A percentile compares a stretch with the other conserved stretches of the same genome.
These are phyloP conservation scores for Maniola jurtina DNA, from an alignment of 1,140 invertebrate genomes.

Conservation along the genomic window DNA sequence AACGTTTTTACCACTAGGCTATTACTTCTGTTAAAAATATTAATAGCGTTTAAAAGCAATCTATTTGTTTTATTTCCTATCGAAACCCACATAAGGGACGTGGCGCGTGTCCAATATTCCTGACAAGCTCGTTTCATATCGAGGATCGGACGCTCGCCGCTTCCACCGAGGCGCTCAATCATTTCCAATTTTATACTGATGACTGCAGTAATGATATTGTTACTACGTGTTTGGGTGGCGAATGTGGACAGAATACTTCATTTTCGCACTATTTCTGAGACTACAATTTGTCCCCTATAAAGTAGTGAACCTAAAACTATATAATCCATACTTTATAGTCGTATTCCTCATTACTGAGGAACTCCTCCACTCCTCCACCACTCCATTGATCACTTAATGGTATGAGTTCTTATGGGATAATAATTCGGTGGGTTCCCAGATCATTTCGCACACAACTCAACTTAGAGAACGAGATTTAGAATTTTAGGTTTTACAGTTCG, in stretches of 20 bases:
- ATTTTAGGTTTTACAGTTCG: too few species aligned
- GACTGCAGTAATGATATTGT: constrained; percentile 57
- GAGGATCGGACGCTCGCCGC: constrained; percentile 19
- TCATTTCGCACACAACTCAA: too few species aligned
- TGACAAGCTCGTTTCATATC: constrained; percentile 26
- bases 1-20: background rate
- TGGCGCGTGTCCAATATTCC: constrained; percentile 37
- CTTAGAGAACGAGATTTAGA: too few species aligned
- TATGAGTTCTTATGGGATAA: too few species aligned
- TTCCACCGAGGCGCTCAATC: constrained; percentile 38
- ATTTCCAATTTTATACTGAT: constrained; percentile 64
- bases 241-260: background rate
- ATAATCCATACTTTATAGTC: too few species aligned
- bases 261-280: background rate
- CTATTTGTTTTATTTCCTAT: constrained; percentile 49
- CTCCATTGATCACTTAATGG: too few species aligned
- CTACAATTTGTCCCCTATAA: background rate
- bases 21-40: background rate
- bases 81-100: constrained; percentile 18
- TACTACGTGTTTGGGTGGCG: constrained; percentile 32
- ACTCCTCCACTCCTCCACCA: too few species aligned
- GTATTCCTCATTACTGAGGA: too few species aligned
- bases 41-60: constrained; percentile 1
- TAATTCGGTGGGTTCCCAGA: too few species aligned
- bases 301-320: too few species aligned